Conservation (phyloP, 2,113 vertebrate species). For the Aythya baeri region DNA sequence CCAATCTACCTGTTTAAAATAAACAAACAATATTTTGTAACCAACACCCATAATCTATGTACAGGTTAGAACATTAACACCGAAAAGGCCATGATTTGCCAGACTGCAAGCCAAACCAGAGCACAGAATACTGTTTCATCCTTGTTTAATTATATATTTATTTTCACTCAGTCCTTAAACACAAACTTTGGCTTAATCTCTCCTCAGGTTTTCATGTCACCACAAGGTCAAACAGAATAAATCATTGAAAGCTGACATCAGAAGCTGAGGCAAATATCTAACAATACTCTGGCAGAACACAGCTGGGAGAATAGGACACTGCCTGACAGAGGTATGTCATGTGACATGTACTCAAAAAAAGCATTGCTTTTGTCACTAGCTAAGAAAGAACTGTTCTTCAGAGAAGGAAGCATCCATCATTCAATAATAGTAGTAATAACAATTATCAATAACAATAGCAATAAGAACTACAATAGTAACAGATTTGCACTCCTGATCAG, state of each 20-base stretch:
- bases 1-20: background rate
- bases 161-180: background rate
- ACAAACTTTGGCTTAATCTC: background rate
- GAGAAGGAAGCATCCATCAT: background rate
- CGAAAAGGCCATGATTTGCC: background rate
- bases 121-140: background rate
- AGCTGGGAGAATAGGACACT: background rate
- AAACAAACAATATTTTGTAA: background rate
- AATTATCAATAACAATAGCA: background rate
- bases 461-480: background rate
- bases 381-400: background rate
- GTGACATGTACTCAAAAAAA: background rate
- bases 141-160: background rate
- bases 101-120: background rate
- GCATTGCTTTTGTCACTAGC: background rate
- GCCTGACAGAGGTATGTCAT: background rate
- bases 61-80: background rate
- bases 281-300: background rate
- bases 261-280: background rate
- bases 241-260: background rate
- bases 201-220: background rate
- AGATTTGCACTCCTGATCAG: background rate
- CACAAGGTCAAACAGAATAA: background rate
- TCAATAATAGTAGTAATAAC: background rate
- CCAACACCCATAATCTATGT: background rate